These are phyloP conservation scores for Epistrophe grossulariae DNA, from an alignment of 2,888 invertebrate genomes.

Conservation along the genomic window DNA sequence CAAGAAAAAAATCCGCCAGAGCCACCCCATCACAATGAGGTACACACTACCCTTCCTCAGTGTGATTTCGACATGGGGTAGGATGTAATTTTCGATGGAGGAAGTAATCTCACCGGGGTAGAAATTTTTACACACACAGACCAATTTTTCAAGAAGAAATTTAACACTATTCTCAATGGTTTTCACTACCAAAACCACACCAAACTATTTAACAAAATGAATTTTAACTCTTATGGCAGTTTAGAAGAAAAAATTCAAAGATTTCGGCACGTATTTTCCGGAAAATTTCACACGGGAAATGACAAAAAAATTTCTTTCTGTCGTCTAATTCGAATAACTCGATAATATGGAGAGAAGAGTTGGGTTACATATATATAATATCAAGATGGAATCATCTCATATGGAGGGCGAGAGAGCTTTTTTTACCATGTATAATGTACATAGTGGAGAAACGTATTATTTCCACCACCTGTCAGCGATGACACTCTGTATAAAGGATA, in stretches of 20 bases:
- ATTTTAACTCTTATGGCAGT: not conserved
- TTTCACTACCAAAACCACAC: conserved; percentile 29
- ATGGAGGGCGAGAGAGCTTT: conserved; percentile 57
- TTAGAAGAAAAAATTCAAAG: conserved; percentile 27
- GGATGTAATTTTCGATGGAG: conserved; percentile 60
- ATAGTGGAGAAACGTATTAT: conserved; percentile 58
- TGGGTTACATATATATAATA: conserved; percentile 26
- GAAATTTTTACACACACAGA: conserved; percentile 49
- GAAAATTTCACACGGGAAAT: conserved; percentile 69
- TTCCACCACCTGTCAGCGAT: conserved; percentile 74
- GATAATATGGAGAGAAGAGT: conserved; percentile 71
- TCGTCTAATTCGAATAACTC: conserved; percentile 71
- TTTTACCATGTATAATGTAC: conserved; percentile 36
- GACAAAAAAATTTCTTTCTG: conserved; percentile 67
- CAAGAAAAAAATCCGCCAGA: conserved; percentile 42
- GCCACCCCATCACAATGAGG: conserved; percentile 34
- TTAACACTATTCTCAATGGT: conserved; percentile 49
- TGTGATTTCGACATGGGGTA: conserved; percentile 71
- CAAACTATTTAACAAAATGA: conserved; percentile 4
- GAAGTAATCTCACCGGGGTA: conserved; percentile 60
- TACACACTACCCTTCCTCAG: conserved; percentile 71
- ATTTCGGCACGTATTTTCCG: conserved; percentile 67
- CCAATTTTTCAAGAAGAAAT: conserved; percentile 19
- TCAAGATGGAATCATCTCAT: conserved; percentile 54
- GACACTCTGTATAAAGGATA: conserved; percentile 60